A percentile compares a stretch with the other conserved stretches of the same genome.
These are phyloP conservation scores for Eilema griseolum DNA, from an alignment of 2,888 invertebrate species.

Conservation along the genomic window DNA sequence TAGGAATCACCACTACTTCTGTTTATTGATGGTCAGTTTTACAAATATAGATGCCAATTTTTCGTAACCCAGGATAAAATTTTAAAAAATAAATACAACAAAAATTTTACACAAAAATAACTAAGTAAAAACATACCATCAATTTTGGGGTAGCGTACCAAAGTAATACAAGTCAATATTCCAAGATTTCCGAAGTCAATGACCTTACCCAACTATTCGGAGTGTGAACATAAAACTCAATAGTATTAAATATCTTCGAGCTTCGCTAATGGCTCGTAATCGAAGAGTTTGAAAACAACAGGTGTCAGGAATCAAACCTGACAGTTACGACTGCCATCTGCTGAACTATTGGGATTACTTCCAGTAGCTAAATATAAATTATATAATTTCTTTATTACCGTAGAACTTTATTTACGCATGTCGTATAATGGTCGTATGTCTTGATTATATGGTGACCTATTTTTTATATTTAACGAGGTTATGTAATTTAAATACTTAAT, in stretches of 20 bases:
- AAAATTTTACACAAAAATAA: too few species aligned
- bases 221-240: conserved; percentile 51
- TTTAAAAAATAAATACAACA: too few species aligned
- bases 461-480: conserved; percentile 34
- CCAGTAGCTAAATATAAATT: conserved; percentile 66
- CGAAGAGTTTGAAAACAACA: conserved; percentile 82
- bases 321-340: conserved; percentile 79
- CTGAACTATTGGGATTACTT: conserved; percentile 54
- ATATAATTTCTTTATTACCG: conserved; percentile 43
- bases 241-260: conserved; percentile 77
- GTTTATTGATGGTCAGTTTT: too few species aligned
- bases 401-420: conserved; percentile 40
- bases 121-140: not conserved
- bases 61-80: too few species aligned
- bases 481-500: conserved; percentile 28
- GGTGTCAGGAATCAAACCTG: conserved; percentile 83
- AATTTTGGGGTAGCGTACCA: not conserved
- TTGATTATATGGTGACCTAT: conserved; percentile 46
- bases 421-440: conserved; percentile 42
- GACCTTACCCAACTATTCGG: conserved; percentile 46
- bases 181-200: conserved; percentile 31
- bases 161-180: conserved; percentile 16
- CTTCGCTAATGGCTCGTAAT: conserved; percentile 81
- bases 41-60: too few species aligned
- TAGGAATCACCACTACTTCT: too few species aligned